Conservation (phyloP, 2,113 vertebrate species). For the Mellivora capensis region DNA sequence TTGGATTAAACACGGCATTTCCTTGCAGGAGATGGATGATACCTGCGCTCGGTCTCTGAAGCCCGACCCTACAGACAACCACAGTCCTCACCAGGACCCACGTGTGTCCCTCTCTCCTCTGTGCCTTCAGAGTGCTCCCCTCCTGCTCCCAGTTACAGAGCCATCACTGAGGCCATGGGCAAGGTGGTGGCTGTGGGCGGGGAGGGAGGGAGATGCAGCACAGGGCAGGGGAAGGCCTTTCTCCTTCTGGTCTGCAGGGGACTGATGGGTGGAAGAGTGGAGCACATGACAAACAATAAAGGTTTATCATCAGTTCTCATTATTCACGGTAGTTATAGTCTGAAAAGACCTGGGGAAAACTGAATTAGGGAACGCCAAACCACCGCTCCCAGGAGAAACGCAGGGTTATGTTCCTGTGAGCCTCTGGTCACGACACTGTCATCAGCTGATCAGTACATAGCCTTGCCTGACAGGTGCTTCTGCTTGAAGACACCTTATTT, state of each 20-base stretch:
- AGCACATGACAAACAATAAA: not conserved
- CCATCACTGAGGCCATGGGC: accelerated
- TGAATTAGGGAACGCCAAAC: not conserved
- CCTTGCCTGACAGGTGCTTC: not conserved
- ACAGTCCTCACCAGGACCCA: accelerated
- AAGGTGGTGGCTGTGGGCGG: not conserved
- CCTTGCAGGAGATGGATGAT: not conserved
- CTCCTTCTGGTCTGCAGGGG: not conserved
- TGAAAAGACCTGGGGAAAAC: not conserved
- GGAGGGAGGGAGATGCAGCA: not conserved
- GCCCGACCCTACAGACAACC: not conserved
- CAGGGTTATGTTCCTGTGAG: not conserved
- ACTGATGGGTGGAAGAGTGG: not conserved
- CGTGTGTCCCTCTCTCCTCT: too few relatives aligned
- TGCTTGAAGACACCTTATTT: not conserved
- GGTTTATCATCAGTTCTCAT: not conserved
- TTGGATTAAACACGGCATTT: not conserved
- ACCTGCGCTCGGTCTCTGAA: not conserved
- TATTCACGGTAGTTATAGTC: not conserved
- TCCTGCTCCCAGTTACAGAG: not conserved
- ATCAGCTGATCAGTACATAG: not conserved
- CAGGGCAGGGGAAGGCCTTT: not conserved
- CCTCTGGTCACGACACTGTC: not conserved
- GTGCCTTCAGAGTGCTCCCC: not conserved
- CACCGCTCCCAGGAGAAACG: not conserved